phyloP scores from a whole-genome alignment of 1,140 invertebrate species.

The Myzus persicae region DNA sequence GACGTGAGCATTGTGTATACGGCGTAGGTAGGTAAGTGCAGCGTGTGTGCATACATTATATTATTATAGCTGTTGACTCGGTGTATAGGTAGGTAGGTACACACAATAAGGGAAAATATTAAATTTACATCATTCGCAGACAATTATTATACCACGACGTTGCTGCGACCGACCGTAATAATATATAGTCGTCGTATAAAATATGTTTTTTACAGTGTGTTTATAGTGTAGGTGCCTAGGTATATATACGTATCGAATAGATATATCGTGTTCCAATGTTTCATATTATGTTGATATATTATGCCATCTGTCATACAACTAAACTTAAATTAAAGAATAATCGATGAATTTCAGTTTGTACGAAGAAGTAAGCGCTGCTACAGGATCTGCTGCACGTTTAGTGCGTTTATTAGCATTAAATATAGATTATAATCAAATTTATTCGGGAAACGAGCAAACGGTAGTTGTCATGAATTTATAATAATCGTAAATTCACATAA shows the following conservation, averaged over 20 bases:
- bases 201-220: not conserved
- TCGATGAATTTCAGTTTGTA: not conserved
- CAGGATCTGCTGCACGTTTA: not conserved
- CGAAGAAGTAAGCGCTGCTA: not conserved
- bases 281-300: not conserved
- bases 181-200: not conserved
- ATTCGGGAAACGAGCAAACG: not conserved
- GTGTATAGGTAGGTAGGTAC: not conserved
- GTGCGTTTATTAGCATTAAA: not conserved
- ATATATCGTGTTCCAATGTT: not conserved
- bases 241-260: too few species aligned
- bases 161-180: not conserved
- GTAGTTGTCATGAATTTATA: constrained; percentile 6
- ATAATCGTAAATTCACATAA: not conserved
- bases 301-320: not conserved
- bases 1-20: not conserved
- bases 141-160: not conserved
- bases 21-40: not conserved
- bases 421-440: constrained; percentile 10
- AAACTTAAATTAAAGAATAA: not conserved
- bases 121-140: constrained; percentile 2
- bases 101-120: constrained; percentile 8
- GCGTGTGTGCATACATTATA: not conserved
- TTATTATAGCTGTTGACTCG: constrained; percentile 16
- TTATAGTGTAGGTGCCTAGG: not conserved